Conservation (phyloP, 2,888 invertebrate genomes). For the Chaetogeoica ovagalla region DNA sequence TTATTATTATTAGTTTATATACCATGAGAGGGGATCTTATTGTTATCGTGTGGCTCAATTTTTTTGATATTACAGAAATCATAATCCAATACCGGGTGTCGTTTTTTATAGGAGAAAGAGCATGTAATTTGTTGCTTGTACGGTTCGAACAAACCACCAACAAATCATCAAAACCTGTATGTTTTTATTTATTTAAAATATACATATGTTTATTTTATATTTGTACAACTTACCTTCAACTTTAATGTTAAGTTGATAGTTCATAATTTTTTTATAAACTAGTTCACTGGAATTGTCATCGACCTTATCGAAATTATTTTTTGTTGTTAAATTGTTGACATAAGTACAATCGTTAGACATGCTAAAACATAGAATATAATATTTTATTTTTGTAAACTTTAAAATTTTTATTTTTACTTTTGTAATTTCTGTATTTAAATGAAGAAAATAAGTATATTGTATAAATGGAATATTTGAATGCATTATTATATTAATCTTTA, state of each 20-base stretch:
- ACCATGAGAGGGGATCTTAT: conserved; percentile 78
- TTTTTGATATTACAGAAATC: conserved; percentile 68
- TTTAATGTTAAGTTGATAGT: conserved; percentile 68
- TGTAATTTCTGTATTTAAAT: neutral
- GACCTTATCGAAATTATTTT: conserved; percentile 7
- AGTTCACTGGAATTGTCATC: conserved; percentile 42
- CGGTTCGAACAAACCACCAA: conserved; percentile 70
- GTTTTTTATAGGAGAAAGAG: conserved; percentile 67
- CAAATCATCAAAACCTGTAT: conserved; percentile 64
- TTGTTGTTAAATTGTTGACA: conserved; percentile 36
- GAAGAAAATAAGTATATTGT: neutral
- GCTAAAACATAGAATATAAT: conserved; percentile 21
- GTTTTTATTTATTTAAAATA: conserved; percentile 20
- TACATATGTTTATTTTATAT: neutral
- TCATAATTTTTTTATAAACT: conserved; percentile 68
- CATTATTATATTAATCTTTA: neutral
- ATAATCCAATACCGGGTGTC: conserved; percentile 71
- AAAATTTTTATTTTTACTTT: neutral
- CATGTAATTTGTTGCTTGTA: conserved; percentile 68
- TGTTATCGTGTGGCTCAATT: conserved; percentile 66
- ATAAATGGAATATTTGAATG: neutral
- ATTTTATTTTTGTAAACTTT: neutral
- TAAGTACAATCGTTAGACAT: conserved; percentile 46
- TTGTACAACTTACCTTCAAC: conserved; percentile 63
- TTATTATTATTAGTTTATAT: conserved; percentile 53